phyloP scores from a whole-genome alignment of 2,888 invertebrate genomes.

The Embidobia sp. region DNA sequence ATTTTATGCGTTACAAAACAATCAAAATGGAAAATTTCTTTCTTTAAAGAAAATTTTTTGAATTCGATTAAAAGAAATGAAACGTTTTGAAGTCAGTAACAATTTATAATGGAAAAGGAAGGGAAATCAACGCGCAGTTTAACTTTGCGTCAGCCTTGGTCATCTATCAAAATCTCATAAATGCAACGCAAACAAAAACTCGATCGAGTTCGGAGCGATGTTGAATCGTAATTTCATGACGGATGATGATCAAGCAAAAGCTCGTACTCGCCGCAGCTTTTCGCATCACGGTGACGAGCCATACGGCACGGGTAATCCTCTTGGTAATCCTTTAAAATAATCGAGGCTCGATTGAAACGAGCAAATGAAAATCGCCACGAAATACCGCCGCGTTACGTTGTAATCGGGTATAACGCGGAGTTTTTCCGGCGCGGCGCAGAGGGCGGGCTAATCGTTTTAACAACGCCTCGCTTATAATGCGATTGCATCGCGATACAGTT shows the following conservation, averaged over 20 bases:
- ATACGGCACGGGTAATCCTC: constrained; percentile 74
- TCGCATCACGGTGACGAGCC: constrained; percentile 71
- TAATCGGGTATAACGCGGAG: constrained; percentile 78
- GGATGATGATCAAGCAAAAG: constrained; percentile 56
- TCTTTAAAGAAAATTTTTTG: too few relatives aligned
- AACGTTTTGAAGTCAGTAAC: too few relatives aligned
- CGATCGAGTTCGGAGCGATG: constrained; percentile 6
- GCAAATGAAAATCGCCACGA: constrained; percentile 77
- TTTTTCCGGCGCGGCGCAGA: constrained; percentile 67
- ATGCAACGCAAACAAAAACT: constrained; percentile 14
- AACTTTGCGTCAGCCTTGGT: too few relatives aligned
- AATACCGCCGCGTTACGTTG: constrained; percentile 77
- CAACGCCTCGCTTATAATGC: constrained; percentile 80
- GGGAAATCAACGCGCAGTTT: too few relatives aligned
- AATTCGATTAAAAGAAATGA: too few relatives aligned
- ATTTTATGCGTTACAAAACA: too few relatives aligned
- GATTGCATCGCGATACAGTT: constrained; percentile 78
- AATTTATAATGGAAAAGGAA: too few relatives aligned
- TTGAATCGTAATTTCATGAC: constrained; percentile 59
- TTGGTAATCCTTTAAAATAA: constrained; percentile 79
- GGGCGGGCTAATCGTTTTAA: constrained; percentile 79
- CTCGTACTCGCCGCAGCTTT: constrained; percentile 67
- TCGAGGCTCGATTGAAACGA: constrained; percentile 73
- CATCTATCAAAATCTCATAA: constrained; percentile 20
- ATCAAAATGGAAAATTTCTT: too few relatives aligned